phyloP scores from a whole-genome alignment of 2,113 vertebrate species.

The Urocynchramus pylzowi region DNA sequence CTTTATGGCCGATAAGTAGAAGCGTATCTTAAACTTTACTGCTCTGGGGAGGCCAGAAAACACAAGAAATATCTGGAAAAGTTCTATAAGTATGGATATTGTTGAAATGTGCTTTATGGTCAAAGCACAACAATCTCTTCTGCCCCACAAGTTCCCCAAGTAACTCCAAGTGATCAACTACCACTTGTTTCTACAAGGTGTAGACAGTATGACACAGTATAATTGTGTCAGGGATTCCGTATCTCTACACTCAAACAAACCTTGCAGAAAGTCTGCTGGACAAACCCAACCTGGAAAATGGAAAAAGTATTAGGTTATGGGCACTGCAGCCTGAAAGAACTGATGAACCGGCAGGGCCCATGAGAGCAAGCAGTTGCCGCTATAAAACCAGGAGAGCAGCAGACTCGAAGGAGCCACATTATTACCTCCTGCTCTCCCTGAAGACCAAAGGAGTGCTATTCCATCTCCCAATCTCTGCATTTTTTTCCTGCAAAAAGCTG shows the following conservation, averaged over 20 bases:
- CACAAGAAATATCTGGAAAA: neutral
- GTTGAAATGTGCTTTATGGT: neutral
- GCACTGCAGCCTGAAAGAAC: neutral
- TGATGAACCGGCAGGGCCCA: fast-evolving
- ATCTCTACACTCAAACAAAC: neutral
- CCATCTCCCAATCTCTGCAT: neutral
- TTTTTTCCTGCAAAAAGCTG: neutral
- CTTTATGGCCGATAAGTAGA: neutral
- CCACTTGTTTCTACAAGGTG: neutral
- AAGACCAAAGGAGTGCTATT: neutral
- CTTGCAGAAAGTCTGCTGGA: neutral
- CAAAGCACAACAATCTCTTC: neutral
- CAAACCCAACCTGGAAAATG: neutral
- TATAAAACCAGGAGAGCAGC: neutral
- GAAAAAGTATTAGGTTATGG: neutral
- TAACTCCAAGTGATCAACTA: neutral
- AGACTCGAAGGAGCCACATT: neutral
- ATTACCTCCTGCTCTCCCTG: neutral
- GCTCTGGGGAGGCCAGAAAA: neutral
- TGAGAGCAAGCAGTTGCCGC: neutral
- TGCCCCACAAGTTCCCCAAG: neutral
- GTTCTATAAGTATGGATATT: neutral
- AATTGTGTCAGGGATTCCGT: fast-evolving
- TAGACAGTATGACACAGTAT: too few relatives aligned
- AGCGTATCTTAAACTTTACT: neutral